phyloP scores from a whole-genome alignment of 2,888 invertebrate genomes.

The Hypena proboscidalis region DNA sequence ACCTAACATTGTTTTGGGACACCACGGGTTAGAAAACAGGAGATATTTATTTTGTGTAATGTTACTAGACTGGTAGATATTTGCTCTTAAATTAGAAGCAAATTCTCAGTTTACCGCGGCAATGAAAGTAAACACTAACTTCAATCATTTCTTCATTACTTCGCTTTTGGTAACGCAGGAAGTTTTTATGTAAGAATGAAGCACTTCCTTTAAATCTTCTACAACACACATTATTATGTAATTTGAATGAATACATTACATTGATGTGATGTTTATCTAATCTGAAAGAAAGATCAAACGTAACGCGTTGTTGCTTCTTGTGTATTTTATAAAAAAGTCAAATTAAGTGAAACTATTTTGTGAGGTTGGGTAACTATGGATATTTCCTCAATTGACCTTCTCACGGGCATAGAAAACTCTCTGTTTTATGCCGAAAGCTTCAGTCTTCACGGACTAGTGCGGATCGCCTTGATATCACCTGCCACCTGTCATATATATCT shows the following conservation, averaged over 20 bases:
- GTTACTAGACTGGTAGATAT: no score
- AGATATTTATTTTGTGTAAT: no score
- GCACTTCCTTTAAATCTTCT: conserved; percentile 3
- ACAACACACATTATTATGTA: conserved; percentile 2
- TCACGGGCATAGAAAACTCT: conserved; percentile 55
- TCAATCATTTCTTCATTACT: no score
- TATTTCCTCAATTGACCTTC: conserved; percentile 68
- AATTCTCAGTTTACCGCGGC: conserved; percentile 1
- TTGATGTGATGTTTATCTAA: conserved; percentile 24
- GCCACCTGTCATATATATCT: conserved; percentile 29
- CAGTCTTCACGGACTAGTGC: conserved; percentile 50
- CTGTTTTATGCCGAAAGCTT: conserved; percentile 57
- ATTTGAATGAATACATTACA: conserved; percentile 3
- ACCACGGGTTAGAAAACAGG: no score
- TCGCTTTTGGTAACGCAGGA: background rate
- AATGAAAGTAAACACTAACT: conserved; percentile 6
- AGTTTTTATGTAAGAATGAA: background rate
- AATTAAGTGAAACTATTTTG: conserved; percentile 49
- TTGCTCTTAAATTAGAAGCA: no score
- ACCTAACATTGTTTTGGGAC: no score
- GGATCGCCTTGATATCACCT: conserved; percentile 41
- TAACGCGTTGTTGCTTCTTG: conserved; percentile 26
- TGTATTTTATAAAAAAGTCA: conserved; percentile 23
- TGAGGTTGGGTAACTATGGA: conserved; percentile 50
- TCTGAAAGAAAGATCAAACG: conserved; percentile 21